phyloP scores from a whole-genome alignment of 2,113 vertebrate genomes.

The Syngnathus scovelli region DNA sequence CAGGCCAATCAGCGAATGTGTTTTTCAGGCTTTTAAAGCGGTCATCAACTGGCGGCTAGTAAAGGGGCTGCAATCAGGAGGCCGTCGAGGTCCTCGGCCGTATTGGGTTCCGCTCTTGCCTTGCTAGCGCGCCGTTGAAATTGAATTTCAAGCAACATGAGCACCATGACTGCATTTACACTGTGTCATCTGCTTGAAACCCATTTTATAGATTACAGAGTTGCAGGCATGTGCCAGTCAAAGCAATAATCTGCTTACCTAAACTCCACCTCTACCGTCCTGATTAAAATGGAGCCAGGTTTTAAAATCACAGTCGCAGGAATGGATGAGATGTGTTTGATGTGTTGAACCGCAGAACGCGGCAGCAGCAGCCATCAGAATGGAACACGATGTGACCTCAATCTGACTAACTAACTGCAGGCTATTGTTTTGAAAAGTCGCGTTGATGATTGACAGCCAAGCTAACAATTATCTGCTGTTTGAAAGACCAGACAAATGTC shows the following conservation, averaged over 20 bases:
- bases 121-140: conserved; percentile 6
- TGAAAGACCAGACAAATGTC: conserved; percentile 6
- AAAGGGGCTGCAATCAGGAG: conserved; percentile 12
- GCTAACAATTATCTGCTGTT: not conserved
- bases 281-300: conserved; percentile 37
- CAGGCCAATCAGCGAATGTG: conserved; percentile 11
- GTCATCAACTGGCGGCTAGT: conserved; percentile 1
- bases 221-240: conserved; percentile 28
- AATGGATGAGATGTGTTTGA: conserved; percentile 22
- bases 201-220: conserved; percentile 46
- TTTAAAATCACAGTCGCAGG: conserved; percentile 21
- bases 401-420: not conserved
- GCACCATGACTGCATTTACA: conserved; percentile 18
- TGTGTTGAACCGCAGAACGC: conserved; percentile 17
- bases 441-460: not conserved
- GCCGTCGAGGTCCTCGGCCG: conserved; percentile 7
- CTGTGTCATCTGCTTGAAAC: conserved; percentile 21
- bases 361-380: conserved; percentile 8
- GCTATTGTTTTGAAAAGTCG: not conserved
- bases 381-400: not conserved
- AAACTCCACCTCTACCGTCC: conserved; percentile 26
- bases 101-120: conserved; percentile 31
- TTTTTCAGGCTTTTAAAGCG: conserved; percentile 16
- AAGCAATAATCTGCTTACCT: conserved; percentile 41
- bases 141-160: conserved; percentile 39